Base-by-base conservation (phyloP, 2,797 vertebrate genomes). In the Tenualosa ilisha region DNA sequence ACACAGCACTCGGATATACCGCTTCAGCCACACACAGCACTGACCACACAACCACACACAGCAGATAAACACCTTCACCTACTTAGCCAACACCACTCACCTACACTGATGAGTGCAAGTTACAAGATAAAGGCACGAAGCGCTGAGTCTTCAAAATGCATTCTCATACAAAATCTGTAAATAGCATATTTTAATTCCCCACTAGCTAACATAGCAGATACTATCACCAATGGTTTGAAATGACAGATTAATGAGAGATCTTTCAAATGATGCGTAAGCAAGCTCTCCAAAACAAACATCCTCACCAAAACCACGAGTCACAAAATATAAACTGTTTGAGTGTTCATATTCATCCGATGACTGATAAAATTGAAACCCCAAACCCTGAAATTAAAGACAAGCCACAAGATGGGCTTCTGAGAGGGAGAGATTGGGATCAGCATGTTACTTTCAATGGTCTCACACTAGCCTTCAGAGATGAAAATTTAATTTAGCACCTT, bases 401-500 rank as follows among this genome's bases (percentile, higher is more conserved):
- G 89, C 88, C 86, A 83, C 90, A 87, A 92, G 88, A 92, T 85
- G 88, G 72, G 92, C 91, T 92, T 89, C 88, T 88, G 88, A 91
- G 85, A 93, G 85, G 84, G 84, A 86, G 87, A 92, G 93, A 93
- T 94, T 92, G 93, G 89, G 90, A 95, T 95, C 92, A 81, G 85
- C 82, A 88, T 82, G 90, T 89, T 93, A 94, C 93, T 94, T 93
- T 94, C 93, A 91, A 88, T 93, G 93, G 94, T 93, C 92, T 93
- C 92, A 87, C 86, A 92, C 92, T 93, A 91, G 92, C 93, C 93
- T 91, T 85, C 90, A 94, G 92, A 93, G 91, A 93, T 91, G 92
- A 93, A 94, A 91, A 94, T 94, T 94, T 93, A 94, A 95, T 95
- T 96, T 94, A 92, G 89, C 92, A 91, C 92, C 93, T 93, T 95